These are phyloP conservation scores for Ophonus ardosiacus DNA, from an alignment of 2,888 invertebrate species.

Conservation along the genomic window DNA sequence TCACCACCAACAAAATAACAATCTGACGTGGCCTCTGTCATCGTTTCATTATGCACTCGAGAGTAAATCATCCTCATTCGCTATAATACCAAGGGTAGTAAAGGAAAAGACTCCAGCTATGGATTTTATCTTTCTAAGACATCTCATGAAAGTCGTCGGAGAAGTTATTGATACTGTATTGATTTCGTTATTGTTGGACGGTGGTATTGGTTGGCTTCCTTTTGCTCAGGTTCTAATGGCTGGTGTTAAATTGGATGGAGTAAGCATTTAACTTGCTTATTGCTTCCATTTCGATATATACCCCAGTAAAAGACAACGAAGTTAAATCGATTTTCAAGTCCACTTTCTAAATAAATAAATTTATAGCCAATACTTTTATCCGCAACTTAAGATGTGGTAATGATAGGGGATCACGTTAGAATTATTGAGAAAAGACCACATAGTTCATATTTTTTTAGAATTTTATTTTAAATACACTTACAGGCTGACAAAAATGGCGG, in stretches of 20 bases:
- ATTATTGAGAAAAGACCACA: no score
- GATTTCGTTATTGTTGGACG: constrained; percentile 40
- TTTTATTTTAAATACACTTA: no score
- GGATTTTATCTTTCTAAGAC: constrained; percentile 34
- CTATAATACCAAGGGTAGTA: no score
- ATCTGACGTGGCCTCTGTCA: constrained; percentile 13
- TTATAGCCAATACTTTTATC: neutral
- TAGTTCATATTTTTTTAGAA: no score
- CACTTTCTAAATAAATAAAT: neutral
- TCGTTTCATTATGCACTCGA: constrained; percentile 34
- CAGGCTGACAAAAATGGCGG: no score
- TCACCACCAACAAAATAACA: constrained; percentile 26
- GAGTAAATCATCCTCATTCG: constrained; percentile 24
- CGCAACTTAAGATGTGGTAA: neutral
- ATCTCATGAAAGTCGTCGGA: constrained; percentile 30
- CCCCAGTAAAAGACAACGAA: neutral
- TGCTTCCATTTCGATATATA: constrained; percentile 17
- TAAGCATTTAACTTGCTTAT: constrained; percentile 44
- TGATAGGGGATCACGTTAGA: no score
- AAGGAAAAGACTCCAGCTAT: neutral
- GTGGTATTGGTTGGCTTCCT: constrained; percentile 37
- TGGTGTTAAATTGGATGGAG: constrained; percentile 23
- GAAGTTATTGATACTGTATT: constrained; percentile 46
- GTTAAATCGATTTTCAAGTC: neutral
- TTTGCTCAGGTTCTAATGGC: constrained; percentile 35